Base-by-base conservation (phyloP, 1,140 invertebrate species). In the Apolygus lucorum region DNA sequence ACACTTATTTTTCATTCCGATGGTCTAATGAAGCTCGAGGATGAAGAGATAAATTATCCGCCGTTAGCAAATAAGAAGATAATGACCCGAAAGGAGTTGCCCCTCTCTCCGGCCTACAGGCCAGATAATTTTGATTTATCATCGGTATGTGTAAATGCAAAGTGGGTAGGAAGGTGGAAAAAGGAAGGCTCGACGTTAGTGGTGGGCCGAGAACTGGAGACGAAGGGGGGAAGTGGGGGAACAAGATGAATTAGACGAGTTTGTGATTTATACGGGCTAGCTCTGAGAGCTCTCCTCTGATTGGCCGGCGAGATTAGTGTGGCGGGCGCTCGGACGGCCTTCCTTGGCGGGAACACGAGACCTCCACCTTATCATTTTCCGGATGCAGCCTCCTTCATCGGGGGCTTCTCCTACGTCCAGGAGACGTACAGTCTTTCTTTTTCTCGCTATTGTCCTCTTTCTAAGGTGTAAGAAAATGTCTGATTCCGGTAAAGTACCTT, bases 211-310 rank as follows among this genome's bases (percentile, higher is more conserved):
- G 22, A 21, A 22, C 13, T 21, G 54, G 54, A 59, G 54, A 21
- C 2, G 4, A 21, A 24, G 22, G 54, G 22, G 11, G 22, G 54
- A 22, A 24, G 54, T 4, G 54, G 22, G 54, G 22, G 11, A 59
- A 59, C 54, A 59, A 59, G 54, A 59, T 59, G 54, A 59, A 59
- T 59, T 59, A 59, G 54, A 59, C 54, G 54, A 59, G 54, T 59
- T 59, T 59, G 54, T 59, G 54, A 59, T 59, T 59, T 59, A 59
- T 59, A 24, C 54, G 54, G 54, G 11, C 54, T 11, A 11, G 54
- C 54, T 21, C 8, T 11, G 22, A 24, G 22, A 59, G 54, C 54
- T 59, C 13, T 59, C 22, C 22, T 59, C 54, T 59, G 54, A 59
- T 59, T 59, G 54, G 54, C 54, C 54, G 54, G 13, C 54, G 11